A percentile compares a stretch with the other conserved stretches of the same genome.
Evolutionary conservation across 2,888 invertebrate genomes (phyloP).

Genomic region (Neuroscelio doddi): DNA sequence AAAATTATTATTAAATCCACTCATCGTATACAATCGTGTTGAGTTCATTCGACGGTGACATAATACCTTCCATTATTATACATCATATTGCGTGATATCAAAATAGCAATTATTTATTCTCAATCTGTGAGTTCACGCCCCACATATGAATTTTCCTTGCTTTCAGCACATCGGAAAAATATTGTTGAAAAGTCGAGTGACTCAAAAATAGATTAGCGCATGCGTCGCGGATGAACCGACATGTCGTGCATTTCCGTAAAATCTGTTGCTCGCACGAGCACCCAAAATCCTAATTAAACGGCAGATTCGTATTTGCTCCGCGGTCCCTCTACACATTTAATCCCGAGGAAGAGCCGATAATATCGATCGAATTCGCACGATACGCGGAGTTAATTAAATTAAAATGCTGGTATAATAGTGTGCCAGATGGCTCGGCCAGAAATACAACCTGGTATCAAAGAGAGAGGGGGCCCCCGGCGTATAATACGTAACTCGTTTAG

Average conservation of each 20-base stretch:
- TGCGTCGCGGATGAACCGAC: conserved; percentile 7
- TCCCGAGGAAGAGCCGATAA: conserved; percentile 69
- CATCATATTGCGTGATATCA: too few species aligned
- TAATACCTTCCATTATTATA: too few species aligned
- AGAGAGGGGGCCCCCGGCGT: conserved; percentile 51
- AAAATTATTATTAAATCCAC: conserved; percentile 1
- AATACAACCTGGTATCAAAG: conserved; percentile 67
- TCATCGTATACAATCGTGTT: background rate
- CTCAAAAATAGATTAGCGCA: conserved; percentile 28
- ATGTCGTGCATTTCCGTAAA: conserved; percentile 39
- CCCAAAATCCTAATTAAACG: conserved; percentile 70
- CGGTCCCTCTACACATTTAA: conserved; percentile 65
- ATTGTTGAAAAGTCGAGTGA: conserved; percentile 22
- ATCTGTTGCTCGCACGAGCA: conserved; percentile 67
- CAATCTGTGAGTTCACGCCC: too few species aligned
- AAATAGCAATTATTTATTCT: too few species aligned
- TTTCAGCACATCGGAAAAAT: too few species aligned
- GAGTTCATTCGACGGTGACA: conserved; percentile 3
- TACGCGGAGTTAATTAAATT: conserved; percentile 70
- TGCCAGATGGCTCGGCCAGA: conserved; percentile 68
- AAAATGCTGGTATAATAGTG: conserved; percentile 71
- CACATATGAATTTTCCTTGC: too few species aligned
- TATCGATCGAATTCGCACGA: conserved; percentile 67
- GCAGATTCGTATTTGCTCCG: conserved; percentile 64
- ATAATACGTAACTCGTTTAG: conserved; percentile 71